Percentiles rank a stretch among this genome's conserved stretches.
phyloP scores from a whole-genome alignment of 2,888 invertebrate genomes.

The Cryptocheilus praepositus region DNA sequence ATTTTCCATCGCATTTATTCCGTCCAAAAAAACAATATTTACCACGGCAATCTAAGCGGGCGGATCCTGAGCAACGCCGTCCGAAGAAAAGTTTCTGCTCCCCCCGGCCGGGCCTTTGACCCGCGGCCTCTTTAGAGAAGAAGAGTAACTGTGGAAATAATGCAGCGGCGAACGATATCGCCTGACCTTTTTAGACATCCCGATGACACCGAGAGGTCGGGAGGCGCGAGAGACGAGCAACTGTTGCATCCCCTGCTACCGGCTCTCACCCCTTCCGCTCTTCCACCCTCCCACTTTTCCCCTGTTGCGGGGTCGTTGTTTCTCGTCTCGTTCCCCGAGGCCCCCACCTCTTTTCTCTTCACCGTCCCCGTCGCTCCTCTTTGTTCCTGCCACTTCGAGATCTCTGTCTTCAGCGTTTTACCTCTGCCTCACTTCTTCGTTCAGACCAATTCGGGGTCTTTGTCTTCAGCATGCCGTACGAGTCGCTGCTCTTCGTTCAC shows the following conservation, averaged over 20 bases:
- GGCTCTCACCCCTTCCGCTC: slow-evolving; percentile 31
- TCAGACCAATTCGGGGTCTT: too few relatives aligned
- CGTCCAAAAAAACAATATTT: too few relatives aligned
- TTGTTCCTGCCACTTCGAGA: neutral
- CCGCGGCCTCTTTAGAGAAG: neutral
- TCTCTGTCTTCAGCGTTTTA: too few relatives aligned
- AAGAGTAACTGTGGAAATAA: neutral
- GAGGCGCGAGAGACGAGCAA: slow-evolving; percentile 44
- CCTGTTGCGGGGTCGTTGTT: neutral
- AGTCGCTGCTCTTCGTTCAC: too few relatives aligned
- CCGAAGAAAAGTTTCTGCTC: too few relatives aligned
- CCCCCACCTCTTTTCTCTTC: too few relatives aligned
- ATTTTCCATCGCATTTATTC: too few relatives aligned
- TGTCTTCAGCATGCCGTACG: too few relatives aligned
- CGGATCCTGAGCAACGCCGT: too few relatives aligned
- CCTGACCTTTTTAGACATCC: slow-evolving; percentile 1
- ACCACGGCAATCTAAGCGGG: too few relatives aligned
- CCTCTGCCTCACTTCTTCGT: too few relatives aligned
- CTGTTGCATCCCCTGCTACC: slow-evolving; percentile 47
- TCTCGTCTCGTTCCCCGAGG: neutral
- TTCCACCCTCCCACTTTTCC: slow-evolving; percentile 13
- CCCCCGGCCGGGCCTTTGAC: too few relatives aligned
- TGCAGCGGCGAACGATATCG: neutral
- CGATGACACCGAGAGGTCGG: slow-evolving; percentile 4
- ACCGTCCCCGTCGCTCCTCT: neutral